Base-by-base conservation (phyloP, 2,888 invertebrate genomes). In the Helicoverpa assulta region DNA sequence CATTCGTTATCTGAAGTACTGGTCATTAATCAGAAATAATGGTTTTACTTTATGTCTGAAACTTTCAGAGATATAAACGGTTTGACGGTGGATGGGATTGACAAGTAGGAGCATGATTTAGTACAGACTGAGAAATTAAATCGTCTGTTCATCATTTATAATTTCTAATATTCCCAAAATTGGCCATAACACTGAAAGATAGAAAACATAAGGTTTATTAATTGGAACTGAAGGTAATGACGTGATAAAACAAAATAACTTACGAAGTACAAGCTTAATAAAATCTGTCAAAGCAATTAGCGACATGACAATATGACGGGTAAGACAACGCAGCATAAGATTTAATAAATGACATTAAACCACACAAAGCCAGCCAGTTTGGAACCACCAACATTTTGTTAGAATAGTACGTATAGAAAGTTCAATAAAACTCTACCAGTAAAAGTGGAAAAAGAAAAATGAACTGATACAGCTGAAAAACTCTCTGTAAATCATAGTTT, bases 21-120 rank as follows among this genome's bases (percentile, higher is more conserved):
- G 59, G 57, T 70, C 73, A 84, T 84, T 77, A 82, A 82, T 84
- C 81, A 84, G 47, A 69, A 67, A 53, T 81, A 85, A 85, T 85
- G 69, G 61, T 76, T 67, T 73, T 68, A 70, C 73, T 84, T 84
- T 63, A 67, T 59, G 62, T 61, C 50, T 33, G 60, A 55, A 85
- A 78, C 63, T 73, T 85, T 52, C 50, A 37, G 61, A 59, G 50
- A 56, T 58, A 64, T 67, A 68, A 76, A 67, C 51, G 33, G 29
- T 67, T 56, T 64, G 53, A 59, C n/a, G 19, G 19, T 53, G 21
- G 63, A 43, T 21, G 43, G 56, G 51, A 82, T 56, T 57, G 64
- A 52, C 50, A 57, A 47, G 52, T 56, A 53, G 53, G 54, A 29
- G 8, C 70, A 59, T 76, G n/a, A 43, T 55, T 58, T 58, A 33